These are phyloP conservation scores for Cnemophilus loriae DNA, from an alignment of 2,113 vertebrate genomes.

Conservation along the genomic window DNA sequence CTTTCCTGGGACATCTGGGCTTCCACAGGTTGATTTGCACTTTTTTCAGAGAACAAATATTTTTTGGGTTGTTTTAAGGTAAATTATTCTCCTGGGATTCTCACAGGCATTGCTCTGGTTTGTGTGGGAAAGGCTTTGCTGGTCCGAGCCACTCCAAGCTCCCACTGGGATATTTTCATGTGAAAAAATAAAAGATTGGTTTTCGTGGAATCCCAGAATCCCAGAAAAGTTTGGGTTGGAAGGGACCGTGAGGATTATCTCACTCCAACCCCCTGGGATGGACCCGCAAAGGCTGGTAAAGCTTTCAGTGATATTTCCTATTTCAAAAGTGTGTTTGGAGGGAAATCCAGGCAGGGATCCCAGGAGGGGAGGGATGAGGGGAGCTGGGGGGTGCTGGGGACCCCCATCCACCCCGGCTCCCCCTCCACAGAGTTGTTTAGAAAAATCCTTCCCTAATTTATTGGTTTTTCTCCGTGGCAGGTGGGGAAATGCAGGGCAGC, in stretches of 20 bases:
- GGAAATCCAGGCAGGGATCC: not conserved
- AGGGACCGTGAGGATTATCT: not conserved
- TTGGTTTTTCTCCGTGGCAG: not conserved
- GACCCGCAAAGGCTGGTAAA: not conserved
- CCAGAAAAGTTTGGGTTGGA: not conserved
- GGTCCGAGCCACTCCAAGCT: accelerated
- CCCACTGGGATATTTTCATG: accelerated
- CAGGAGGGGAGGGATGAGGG: not conserved
- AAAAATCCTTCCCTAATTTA: not conserved
- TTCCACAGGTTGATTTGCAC: accelerated
- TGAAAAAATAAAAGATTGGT: accelerated
- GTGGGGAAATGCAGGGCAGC: not conserved
- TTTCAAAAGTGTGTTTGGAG: accelerated
- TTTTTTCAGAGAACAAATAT: accelerated
- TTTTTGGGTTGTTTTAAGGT: not conserved
- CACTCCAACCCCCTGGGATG: not conserved
- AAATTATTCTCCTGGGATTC: accelerated
- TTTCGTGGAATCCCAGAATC: not conserved
- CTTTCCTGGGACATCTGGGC: not conserved
- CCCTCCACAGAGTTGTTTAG: accelerated
- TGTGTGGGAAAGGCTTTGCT: not conserved
- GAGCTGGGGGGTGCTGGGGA: not conserved
- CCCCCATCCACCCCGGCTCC: not conserved
- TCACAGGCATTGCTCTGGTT: accelerated
- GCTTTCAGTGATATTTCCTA: not conserved